These are phyloP conservation scores for Empis livida DNA, from an alignment of 2,888 invertebrate species.

Conservation along the genomic window DNA sequence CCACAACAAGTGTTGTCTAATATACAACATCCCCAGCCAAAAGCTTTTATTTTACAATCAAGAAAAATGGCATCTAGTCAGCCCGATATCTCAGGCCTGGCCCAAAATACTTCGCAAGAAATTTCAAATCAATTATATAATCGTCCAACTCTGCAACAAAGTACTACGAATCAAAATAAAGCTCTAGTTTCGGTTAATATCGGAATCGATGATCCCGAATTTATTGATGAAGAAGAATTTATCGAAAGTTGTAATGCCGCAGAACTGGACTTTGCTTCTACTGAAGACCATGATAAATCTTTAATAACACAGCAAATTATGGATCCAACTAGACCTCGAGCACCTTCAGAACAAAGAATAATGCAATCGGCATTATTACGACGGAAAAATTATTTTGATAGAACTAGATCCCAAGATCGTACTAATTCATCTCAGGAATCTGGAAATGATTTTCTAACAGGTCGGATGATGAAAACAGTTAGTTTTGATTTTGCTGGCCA, in stretches of 20 bases:
- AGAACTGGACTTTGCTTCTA: neutral
- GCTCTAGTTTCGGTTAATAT: slow-evolving; percentile 5
- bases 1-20: neutral
- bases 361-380: slow-evolving; percentile 18
- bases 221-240: neutral
- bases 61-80: neutral
- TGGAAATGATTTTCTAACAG: slow-evolving; percentile 24
- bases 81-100: slow-evolving; percentile 8
- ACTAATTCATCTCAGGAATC: slow-evolving; percentile 20
- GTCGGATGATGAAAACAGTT: slow-evolving; percentile 34
- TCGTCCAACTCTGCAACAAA: too few relatives aligned
- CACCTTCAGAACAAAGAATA: slow-evolving; percentile 26
- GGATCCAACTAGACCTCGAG: slow-evolving; percentile 7
- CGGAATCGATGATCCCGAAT: neutral
- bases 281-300: neutral
- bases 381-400: slow-evolving; percentile 23
- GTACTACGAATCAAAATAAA: too few relatives aligned
- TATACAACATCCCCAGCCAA: slow-evolving; percentile 23
- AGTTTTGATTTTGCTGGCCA: slow-evolving; percentile 35
- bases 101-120: neutral
- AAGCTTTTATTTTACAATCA: slow-evolving; percentile 6
- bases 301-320: slow-evolving; percentile 9
- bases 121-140: too few relatives aligned
- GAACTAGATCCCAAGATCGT: slow-evolving; percentile 34
- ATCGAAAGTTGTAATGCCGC: neutral